Base-by-base conservation (phyloP, 2,888 invertebrate genomes). In the Drosophila lacicola region DNA sequence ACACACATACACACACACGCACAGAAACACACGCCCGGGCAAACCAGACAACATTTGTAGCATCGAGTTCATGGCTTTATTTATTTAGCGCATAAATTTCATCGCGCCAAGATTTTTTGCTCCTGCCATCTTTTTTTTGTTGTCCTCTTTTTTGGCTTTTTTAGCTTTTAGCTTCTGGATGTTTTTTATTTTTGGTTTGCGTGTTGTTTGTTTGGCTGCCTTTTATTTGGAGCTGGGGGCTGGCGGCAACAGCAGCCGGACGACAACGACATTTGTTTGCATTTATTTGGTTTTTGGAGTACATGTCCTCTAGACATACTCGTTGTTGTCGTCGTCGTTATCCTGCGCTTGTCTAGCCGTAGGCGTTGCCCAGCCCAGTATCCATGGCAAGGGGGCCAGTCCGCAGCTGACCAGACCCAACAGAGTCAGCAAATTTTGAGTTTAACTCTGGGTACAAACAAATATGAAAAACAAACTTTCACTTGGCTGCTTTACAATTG, bases 61-160 rank as follows among this genome's bases (percentile, higher is more conserved):
- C 75, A 74, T 68, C 65, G 66, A 71, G 83, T 84, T 85, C 86
- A 84, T 83, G 83, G 81, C 83, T 84, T 84, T 84, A 84, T 84
- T 84, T 84, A 83, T 84, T 84, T 84, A 85, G 85, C 85, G 85
- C 83, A 84, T 84, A 84, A 85, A 84, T 84, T 84, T 60, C 70
- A 82, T 58, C 73, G 81, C 70, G 72, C 79, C 57, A 79, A 75
- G 61, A 65, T 74, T 77, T 68, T 70, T 76, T 57, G 29, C 47
- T 51, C 14, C 39, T 34, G 25, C 19, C 50, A 34, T n/a, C 14
- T 5, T 25, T 14, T 49, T 49, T 46, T 47, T 41, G 34, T 56
- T 55, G 10, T 41, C 14, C 44, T 9, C 19, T 17, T 19, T 29
- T 8, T 51, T 29, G 9, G 29, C 29, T 39, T 33, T 37, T 46